Evolutionary conservation across 2,113 vertebrate genomes (phyloP).

Genomic region (Todiramphus saurophagus): DNA sequence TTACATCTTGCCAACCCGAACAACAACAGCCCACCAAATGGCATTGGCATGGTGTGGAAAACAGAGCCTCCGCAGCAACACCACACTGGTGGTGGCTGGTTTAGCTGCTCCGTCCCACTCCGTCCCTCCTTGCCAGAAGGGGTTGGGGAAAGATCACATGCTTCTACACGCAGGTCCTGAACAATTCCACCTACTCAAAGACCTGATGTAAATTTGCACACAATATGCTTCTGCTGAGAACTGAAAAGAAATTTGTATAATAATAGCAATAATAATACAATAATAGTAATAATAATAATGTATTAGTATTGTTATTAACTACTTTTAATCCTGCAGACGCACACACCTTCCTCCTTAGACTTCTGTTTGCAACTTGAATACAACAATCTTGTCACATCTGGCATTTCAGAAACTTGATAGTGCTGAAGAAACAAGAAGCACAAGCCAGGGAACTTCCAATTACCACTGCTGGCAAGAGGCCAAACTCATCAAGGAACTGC

Average conservation of each 20-base stretch:
- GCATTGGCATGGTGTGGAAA: too few species aligned
- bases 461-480: background rate
- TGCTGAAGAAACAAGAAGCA: background rate
- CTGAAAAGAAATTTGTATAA: background rate
- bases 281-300: too few species aligned
- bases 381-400: background rate
- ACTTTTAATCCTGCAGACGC: background rate
- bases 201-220: background rate
- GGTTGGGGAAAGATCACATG: background rate
- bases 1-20: background rate
- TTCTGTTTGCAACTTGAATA: background rate
- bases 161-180: background rate
- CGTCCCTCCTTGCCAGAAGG: background rate
- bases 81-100: background rate
- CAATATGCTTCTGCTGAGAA: background rate
- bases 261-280: too few species aligned
- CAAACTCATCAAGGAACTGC: background rate
- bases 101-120: rapidly evolving
- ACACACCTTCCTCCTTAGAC: background rate
- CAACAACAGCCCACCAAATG: background rate
- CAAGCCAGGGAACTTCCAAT: background rate
- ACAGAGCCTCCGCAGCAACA: background rate
- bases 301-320: background rate
- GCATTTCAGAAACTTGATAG: background rate
- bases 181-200: background rate